Base-by-base conservation (phyloP, 2,113 vertebrate species). In the Pangasianodon hypophthalmus region DNA sequence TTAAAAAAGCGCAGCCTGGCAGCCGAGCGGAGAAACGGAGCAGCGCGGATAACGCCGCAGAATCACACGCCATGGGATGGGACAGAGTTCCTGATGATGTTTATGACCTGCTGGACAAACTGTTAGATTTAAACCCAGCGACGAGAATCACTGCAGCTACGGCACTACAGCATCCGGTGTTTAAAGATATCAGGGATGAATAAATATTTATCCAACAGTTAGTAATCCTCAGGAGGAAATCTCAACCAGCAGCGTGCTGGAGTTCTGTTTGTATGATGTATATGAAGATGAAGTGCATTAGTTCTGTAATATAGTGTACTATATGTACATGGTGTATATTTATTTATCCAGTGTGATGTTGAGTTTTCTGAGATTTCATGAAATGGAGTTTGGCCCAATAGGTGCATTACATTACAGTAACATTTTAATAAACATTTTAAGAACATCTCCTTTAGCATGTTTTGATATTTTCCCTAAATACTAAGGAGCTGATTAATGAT, bases 101-200 rank as follows among this genome's bases (percentile, higher is more conserved):
- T 19, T 99, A 99, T 21, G 94, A 98, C 89, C 96, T 99, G n/a
- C 96, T 99, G 84, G 98, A 99, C 94, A 96, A 94, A 92, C 96
- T 99, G 71, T 94, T 99, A 75, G 98, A 99, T 94, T 94, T 99
- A 91, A 99, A 99, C 93, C 98, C 98, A 21, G 96, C 94, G 73
- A 97, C 97, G 79, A 97, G 98, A 94, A 97, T 99, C 94, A 98
- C 97, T 81, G 98, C 98, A 11, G 95, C 94, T 88, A 92, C 94
- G 82, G 98, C 98, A 10, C 94, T 99, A 84, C 90, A 93, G 89
- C 98, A 99, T 91, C 96, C 97, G 0, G 96, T 99, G 90, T 99
- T 99, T 94, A 96, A 94, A 92, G 96, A 94, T 80, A 88, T 96
- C 89, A 92, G 56, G 91, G 32, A 19, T 58, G 41, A 84, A 37